phyloP scores from a whole-genome alignment of 37 sponge, comb jelly and placozoan species.

The Chondrilla cf. caribensis region DNA sequence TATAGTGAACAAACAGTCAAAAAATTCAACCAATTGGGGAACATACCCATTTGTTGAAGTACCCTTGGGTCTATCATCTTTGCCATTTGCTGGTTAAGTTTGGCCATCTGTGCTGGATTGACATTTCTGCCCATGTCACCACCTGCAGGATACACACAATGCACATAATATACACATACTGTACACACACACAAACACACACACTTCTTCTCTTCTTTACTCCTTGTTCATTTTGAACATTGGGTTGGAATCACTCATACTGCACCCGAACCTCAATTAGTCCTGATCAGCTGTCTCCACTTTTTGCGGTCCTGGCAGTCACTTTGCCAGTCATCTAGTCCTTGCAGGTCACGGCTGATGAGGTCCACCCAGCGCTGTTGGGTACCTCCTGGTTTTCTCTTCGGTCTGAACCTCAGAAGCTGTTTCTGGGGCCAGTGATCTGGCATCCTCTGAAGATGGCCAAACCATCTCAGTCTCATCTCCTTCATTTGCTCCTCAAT shows the following conservation, averaged over 20 bases:
- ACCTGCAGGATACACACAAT: background rate
- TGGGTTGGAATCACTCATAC: background rate
- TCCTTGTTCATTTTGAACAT: conserved; percentile 9
- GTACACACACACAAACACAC: conserved; percentile 13
- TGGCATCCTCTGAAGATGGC: conserved; percentile 19
- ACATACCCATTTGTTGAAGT: too few relatives aligned
- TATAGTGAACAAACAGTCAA: too few relatives aligned
- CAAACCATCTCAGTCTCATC: conserved; percentile 22
- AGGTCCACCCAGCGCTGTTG: conserved; percentile 14
- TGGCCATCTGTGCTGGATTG: too few relatives aligned
- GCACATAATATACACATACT: background rate
- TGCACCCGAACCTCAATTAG: background rate
- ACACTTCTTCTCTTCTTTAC: background rate
- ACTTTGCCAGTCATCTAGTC: conserved; percentile 13
- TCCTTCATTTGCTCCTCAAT: conserved; percentile 9
- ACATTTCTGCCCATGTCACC: too few relatives aligned
- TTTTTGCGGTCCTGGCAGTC: background rate
- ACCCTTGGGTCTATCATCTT: too few relatives aligned
- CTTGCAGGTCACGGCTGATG: conserved; percentile 17
- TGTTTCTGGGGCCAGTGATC: conserved; percentile 12
- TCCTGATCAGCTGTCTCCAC: conserved; percentile 17
- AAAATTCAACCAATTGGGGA: too few relatives aligned
- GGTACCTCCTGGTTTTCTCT: conserved; percentile 19
- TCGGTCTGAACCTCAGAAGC: conserved; percentile 13
- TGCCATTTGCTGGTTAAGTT: too few relatives aligned